A percentile compares a stretch with the other conserved stretches of the same genome.
These are phyloP conservation scores for Hiodon tergisus DNA, from an alignment of 2,113 vertebrate genomes.

Conservation along the genomic window DNA sequence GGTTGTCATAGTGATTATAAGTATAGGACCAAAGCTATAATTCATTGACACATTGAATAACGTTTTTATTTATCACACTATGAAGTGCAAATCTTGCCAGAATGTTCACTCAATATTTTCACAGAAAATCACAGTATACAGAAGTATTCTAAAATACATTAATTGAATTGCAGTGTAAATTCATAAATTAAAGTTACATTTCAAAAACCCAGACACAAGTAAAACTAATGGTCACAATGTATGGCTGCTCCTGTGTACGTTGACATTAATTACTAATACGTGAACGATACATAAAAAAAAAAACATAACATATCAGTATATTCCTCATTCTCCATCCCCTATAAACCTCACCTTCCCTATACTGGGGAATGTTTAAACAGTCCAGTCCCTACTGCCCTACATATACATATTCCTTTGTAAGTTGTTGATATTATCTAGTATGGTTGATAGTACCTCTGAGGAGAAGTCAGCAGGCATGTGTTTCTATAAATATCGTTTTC, in stretches of 20 bases:
- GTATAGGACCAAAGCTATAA: not conserved
- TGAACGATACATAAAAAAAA: conserved; percentile 7
- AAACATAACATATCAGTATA: too few species aligned
- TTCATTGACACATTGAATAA: conserved; percentile 9
- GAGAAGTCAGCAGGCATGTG: too few species aligned
- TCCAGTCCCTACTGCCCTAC: too few species aligned
- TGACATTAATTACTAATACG: conserved; percentile 26
- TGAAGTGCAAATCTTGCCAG: conserved; percentile 36
- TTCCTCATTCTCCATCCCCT: too few species aligned
- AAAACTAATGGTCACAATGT: conserved; percentile 35
- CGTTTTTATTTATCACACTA: conserved; percentile 43
- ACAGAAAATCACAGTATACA: conserved; percentile 41
- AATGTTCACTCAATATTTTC: conserved; percentile 26
- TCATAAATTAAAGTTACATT: conserved; percentile 23
- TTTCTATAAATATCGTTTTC: too few species aligned
- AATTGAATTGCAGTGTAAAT: conserved; percentile 30
- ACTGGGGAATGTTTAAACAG: too few species aligned
- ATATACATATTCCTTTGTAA: too few species aligned
- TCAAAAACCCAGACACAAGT: conserved; percentile 37
- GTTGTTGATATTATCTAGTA: too few species aligned
- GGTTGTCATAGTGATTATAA: too few species aligned
- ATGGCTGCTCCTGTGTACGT: conserved; percentile 20
- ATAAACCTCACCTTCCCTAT: too few species aligned
- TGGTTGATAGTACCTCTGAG: too few species aligned
- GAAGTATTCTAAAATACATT: conserved; percentile 27